Conservation (phyloP, 2,888 invertebrate genomes). For the Electrophaes corylata region DNA sequence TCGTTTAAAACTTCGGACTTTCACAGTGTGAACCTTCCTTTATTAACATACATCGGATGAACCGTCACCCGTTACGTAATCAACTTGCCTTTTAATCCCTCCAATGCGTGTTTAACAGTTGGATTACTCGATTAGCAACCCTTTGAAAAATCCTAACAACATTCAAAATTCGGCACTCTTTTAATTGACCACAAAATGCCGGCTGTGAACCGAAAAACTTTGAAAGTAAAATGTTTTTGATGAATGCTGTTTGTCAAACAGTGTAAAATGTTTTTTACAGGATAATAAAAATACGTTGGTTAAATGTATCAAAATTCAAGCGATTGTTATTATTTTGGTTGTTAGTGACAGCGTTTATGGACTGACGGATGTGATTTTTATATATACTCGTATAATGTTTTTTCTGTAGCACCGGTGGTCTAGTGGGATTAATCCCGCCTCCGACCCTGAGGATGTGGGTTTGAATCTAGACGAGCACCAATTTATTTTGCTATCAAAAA, state of each 20-base stretch:
- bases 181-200: conserved; percentile 58
- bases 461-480: no score
- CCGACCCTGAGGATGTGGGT: no score
- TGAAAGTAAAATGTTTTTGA: conserved; percentile 4
- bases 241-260: neutral
- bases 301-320: no score
- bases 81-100: conserved; percentile 62
- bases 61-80: conserved; percentile 44
- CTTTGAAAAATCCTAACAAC: conserved; percentile 50
- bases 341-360: no score
- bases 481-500: no score
- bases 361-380: no score
- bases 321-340: no score
- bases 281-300: no score
- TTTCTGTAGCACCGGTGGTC: no score
- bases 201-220: conserved; percentile 37
- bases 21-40: conserved; percentile 6
- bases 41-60: conserved; percentile 14
- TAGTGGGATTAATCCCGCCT: no score
- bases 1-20: no score
- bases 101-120: conserved; percentile 64
- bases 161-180: conserved; percentile 53
- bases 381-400: no score
- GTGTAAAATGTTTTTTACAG: neutral
- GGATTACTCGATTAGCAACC: conserved; percentile 64